Evolutionary conservation across 30 jellyfish, hydroid and myxozoan genomes (phyloP), one percentile per base, ranked within the genome.

Genomic region (Mastigias papua): DNA sequence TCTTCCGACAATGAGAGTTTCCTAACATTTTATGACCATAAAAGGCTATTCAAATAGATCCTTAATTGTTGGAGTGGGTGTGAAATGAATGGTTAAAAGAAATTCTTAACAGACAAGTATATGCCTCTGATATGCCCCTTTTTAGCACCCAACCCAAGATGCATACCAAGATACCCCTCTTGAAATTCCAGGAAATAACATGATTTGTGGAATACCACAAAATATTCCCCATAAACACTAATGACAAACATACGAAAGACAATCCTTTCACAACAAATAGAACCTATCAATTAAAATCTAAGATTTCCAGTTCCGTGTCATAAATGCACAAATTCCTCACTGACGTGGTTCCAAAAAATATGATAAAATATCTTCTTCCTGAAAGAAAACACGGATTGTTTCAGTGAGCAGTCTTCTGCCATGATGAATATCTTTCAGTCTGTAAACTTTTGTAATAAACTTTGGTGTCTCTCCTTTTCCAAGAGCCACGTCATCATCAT

Each of bases 321-420:
- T 8, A 6, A 46, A 46, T 16, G 60, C 16, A 8, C 16, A 8
- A 46, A 6, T 46, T 46, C 16, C 60, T 6, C 13, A 46, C 16
- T 46, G 8, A 8, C 67, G 67, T 21, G 54, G 54, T 51, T 51
- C 27, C 27, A 2, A 51, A 51, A 21, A 1, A 7, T 1, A 63
- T 19, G 34, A 23, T 19, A 63, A 23, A n/a, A 23, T 11, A 63
- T 63, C 37, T 34, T 72, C 83, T 15, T 72, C 69, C 35, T 72
- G 83, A 21, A 72, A 25, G 37, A 72, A 72, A 51, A 72, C 35
- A 34, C 83, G 66, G 7, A 72, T 37, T 72, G 83, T 72, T 48
- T 72, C 83, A 25, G 83, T 72, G 37, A 48, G 42, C 25, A 72
- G 34, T 19, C 35, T 48, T 4, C 37, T 21, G 68, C 68, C 83